Conservation (phyloP, 2,797 vertebrate genomes). For the Gambelia wislizenii region DNA sequence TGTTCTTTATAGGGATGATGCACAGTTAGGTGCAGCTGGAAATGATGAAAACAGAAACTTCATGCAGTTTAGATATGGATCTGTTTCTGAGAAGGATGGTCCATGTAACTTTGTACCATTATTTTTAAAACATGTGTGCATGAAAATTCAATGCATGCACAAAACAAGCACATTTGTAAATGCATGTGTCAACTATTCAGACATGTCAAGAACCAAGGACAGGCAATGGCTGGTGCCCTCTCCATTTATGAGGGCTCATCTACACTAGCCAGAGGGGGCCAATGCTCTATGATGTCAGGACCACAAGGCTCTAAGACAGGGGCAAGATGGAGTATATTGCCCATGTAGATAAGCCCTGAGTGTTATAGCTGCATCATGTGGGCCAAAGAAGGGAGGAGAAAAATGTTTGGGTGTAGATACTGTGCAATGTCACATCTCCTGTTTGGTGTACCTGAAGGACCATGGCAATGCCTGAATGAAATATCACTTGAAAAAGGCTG, state of each 20-base stretch:
- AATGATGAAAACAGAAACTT: slow-evolving; percentile 52
- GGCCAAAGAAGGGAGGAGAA: not conserved
- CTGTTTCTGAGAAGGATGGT: not conserved
- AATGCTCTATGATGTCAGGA: no score
- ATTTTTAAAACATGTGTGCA: not conserved
- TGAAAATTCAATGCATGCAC: not conserved
- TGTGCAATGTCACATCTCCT: not conserved
- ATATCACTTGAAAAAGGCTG: not conserved
- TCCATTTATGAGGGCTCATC: not conserved
- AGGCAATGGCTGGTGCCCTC: no score
- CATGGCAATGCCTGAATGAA: not conserved
- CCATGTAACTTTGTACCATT: not conserved
- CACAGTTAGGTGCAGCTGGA: slow-evolving; percentile 53
- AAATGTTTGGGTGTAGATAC: not conserved
- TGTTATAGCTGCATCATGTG: no score
- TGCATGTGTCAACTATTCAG: not conserved
- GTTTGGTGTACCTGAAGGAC: not conserved
- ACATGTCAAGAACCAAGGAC: not conserved
- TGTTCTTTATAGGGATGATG: slow-evolving; percentile 52
- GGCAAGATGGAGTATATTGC: no score
- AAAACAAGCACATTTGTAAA: not conserved
- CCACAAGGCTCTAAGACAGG: no score
- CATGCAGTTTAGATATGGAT: slow-evolving; percentile 7
- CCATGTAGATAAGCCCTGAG: no score
- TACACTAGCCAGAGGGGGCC: no score